Evolutionary conservation across 1,140 invertebrate species (phyloP).

Genomic region (Temnothorax longispinosus): DNA sequence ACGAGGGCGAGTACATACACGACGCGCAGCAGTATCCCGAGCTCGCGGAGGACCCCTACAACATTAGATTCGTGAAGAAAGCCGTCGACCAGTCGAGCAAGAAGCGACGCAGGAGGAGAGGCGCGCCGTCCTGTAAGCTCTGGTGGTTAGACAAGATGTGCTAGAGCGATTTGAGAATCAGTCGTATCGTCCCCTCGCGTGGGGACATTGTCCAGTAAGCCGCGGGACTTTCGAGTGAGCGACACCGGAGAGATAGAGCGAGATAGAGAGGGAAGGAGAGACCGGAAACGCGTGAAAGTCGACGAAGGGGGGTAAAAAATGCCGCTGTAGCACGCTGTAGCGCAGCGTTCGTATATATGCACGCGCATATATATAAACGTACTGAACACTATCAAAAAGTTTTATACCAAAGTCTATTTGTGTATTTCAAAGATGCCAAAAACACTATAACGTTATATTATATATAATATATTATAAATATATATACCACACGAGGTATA

Average conservation of each 20-base stretch:
- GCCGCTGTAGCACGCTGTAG: slow-evolving; percentile 22
- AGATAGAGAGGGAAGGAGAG: neutral
- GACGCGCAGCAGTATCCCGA: slow-evolving; percentile 95
- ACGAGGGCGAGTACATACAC: slow-evolving; percentile 96
- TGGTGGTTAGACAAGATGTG: slow-evolving; percentile 86
- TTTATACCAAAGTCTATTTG: slow-evolving; percentile 89
- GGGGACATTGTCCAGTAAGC: slow-evolving; percentile 66
- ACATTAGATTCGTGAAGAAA: slow-evolving; percentile 95
- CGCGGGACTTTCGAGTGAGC: slow-evolving; percentile 55
- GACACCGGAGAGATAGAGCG: slow-evolving; percentile 16
- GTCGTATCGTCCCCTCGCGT: slow-evolving; percentile 48
- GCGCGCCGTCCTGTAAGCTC: slow-evolving; percentile 83
- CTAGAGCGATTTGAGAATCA: slow-evolving; percentile 76
- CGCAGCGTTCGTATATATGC: slow-evolving; percentile 54
- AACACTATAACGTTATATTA: slow-evolving; percentile 86
- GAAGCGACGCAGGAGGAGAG: slow-evolving; percentile 87
- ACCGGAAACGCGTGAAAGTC: neutral
- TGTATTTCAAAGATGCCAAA: slow-evolving; percentile 89
- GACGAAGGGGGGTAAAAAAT: neutral
- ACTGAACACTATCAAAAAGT: slow-evolving; percentile 83
- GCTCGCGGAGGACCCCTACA: slow-evolving; percentile 97
- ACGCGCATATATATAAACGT: slow-evolving; percentile 55
- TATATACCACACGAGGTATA: slow-evolving; percentile 77
- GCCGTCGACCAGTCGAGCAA: slow-evolving; percentile 88
- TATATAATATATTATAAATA: slow-evolving; percentile 67